A percentile compares a stretch with the other conserved stretches of the same genome.
These are phyloP conservation scores for Gallinago stenura DNA, from an alignment of 2,797 vertebrate species.

Conservation along the genomic window DNA sequence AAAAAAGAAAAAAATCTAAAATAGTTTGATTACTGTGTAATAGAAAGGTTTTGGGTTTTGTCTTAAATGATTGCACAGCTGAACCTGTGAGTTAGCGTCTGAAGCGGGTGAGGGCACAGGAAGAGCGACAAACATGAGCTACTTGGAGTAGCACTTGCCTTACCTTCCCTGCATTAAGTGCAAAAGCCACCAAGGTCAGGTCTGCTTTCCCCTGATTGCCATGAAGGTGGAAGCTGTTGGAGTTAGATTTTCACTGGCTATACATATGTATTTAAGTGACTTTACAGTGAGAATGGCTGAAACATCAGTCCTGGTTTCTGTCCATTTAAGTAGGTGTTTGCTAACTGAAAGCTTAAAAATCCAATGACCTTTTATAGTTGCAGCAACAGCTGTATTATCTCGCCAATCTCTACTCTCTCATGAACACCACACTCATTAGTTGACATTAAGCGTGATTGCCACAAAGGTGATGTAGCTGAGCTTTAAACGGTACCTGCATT, in stretches of 20 bases:
- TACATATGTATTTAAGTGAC: not conserved
- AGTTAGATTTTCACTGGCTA: not conserved
- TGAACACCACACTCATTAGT: not conserved
- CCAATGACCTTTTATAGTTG: conserved; percentile 12
- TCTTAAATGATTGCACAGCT: not conserved
- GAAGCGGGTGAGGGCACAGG: accelerated
- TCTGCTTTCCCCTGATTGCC: not conserved
- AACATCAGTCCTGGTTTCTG: not conserved
- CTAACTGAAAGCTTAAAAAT: conserved; percentile 34
- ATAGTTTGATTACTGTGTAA: not conserved
- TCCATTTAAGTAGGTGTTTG: not conserved
- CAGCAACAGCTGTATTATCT: not conserved
- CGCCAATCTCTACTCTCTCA: conserved; percentile 20
- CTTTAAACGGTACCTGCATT: conserved; percentile 2
- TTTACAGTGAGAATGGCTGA: not conserved
- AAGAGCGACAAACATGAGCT: not conserved
- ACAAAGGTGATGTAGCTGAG: conserved; percentile 17
- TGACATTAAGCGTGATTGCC: conserved; percentile 13
- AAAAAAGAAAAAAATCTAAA: not conserved
- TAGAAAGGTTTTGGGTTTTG: not conserved
- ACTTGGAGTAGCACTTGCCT: not conserved
- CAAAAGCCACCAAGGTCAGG: not conserved
- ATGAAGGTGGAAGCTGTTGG: not conserved
- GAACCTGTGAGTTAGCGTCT: not conserved
- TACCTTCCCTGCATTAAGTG: too few relatives aligned